Conservation (phyloP, 2,113 vertebrate genomes). For the Riparia riparia region DNA sequence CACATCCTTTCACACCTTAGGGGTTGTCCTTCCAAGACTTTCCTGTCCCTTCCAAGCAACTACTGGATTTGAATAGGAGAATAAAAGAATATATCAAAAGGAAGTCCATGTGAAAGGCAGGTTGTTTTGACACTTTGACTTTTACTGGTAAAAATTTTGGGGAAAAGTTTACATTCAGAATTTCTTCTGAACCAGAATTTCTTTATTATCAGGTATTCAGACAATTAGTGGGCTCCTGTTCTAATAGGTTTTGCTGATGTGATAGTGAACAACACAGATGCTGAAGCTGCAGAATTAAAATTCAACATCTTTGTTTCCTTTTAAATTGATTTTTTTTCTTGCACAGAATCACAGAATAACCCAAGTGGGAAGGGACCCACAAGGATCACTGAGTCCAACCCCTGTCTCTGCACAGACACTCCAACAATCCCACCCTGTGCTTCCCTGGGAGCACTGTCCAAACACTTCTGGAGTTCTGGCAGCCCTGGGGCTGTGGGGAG, state of each 20-base stretch:
- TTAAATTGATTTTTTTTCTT: not conserved
- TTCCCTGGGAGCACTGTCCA: accelerated
- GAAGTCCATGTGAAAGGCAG: not conserved
- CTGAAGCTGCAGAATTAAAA: not conserved
- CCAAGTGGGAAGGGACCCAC: not conserved
- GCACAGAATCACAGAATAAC: not conserved
- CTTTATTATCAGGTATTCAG: not conserved
- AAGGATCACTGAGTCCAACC: accelerated
- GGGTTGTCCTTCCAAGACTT: not conserved
- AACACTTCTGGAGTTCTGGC: not conserved
- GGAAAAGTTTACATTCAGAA: not conserved
- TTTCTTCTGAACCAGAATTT: not conserved
- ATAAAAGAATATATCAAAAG: not conserved
- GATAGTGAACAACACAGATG: not conserved
- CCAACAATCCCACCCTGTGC: not conserved
- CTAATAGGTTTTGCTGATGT: not conserved
- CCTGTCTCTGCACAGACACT: not conserved
- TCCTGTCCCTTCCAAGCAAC: not conserved
- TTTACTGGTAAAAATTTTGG: not conserved
- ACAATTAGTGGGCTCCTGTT: not conserved
- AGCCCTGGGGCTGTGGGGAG: not conserved
- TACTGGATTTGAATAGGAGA: not conserved
- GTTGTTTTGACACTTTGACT: not conserved
- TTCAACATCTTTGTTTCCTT: not conserved
- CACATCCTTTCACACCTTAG: not conserved